These are phyloP conservation scores for Saxidomus purpurata DNA, from an alignment of 1,140 invertebrate genomes.

Conservation along the genomic window DNA sequence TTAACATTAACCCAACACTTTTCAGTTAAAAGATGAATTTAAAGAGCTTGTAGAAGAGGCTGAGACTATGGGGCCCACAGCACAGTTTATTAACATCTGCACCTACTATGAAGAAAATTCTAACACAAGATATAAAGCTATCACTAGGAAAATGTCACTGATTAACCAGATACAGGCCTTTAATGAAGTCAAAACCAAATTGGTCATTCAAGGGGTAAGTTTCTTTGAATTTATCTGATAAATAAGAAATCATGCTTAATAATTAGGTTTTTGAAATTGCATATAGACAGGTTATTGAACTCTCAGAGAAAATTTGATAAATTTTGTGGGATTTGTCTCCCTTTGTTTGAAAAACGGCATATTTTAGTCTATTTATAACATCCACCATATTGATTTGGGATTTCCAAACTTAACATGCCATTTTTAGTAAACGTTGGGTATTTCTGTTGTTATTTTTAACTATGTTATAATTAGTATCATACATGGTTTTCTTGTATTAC, in stretches of 20 bases:
- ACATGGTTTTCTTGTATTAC: too few relatives aligned
- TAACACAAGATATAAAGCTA: background rate
- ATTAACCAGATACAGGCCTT: background rate
- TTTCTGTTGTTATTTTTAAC: conserved; percentile 19
- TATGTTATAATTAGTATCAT: background rate
- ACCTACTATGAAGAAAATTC: background rate
- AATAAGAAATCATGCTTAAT: too few relatives aligned
- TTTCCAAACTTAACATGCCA: background rate
- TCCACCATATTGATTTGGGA: background rate
- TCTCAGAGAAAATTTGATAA: background rate
- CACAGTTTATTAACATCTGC: background rate
- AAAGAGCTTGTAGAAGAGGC: background rate
- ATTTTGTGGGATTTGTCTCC: background rate
- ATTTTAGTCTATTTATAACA: background rate
- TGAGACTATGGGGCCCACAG: too few relatives aligned
- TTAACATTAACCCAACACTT: background rate
- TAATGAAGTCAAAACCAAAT: background rate
- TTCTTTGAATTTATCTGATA: too few relatives aligned
- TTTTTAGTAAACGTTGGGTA: conserved; percentile 1
- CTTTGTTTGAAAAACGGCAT: background rate
- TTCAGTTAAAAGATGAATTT: background rate
- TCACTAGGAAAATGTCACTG: background rate
- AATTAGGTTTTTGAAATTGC: too few relatives aligned
- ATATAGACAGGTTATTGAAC: too few relatives aligned
- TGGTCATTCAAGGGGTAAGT: background rate